Evolutionary conservation across 1,140 invertebrate genomes (phyloP).

Genomic region (Drosophila obscura): DNA sequence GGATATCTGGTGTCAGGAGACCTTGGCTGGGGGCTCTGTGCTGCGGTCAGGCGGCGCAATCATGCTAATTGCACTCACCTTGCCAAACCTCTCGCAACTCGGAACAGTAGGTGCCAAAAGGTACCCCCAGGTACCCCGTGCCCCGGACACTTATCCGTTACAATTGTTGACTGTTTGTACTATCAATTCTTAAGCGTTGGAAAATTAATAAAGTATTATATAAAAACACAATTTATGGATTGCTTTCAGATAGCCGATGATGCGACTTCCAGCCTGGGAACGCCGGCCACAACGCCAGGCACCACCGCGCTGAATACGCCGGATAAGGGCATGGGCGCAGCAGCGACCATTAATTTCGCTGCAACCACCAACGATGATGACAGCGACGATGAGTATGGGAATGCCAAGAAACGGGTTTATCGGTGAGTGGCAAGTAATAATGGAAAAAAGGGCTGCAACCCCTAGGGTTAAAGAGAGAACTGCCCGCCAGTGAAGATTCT

Average conservation of each 20-base stretch:
- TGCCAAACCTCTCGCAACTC: slow-evolving; percentile 6
- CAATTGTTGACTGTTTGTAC: slow-evolving; percentile 21
- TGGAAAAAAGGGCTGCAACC: no score
- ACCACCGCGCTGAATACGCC: slow-evolving; percentile 15
- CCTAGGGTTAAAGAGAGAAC: slow-evolving; percentile 3
- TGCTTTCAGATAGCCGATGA: slow-evolving; percentile 56
- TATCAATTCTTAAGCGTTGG: slow-evolving; percentile 22
- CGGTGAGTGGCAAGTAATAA: slow-evolving; percentile 42
- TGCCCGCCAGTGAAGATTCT: neutral
- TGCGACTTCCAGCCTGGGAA: slow-evolving; percentile 52
- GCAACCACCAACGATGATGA: slow-evolving; percentile 53
- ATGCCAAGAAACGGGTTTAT: slow-evolving; percentile 57
- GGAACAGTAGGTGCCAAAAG: slow-evolving; percentile 40
- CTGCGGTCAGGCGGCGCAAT: slow-evolving; percentile 14
- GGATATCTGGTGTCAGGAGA: neutral
- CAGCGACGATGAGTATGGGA: slow-evolving; percentile 70
- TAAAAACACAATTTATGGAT: neutral
- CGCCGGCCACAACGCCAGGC: slow-evolving; percentile 36
- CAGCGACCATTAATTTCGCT: slow-evolving; percentile 44
- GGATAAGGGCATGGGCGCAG: slow-evolving; percentile 31
- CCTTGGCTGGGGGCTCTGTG: slow-evolving; percentile 16
- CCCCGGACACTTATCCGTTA: neutral
- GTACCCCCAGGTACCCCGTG: neutral
- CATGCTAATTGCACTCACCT: slow-evolving; percentile 48
- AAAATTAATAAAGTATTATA: slow-evolving; percentile 2